Evolutionary conservation across 2,888 invertebrate species (phyloP), one percentile per base, ranked within the genome.

Genomic region (Eledone cirrhosa): DNA sequence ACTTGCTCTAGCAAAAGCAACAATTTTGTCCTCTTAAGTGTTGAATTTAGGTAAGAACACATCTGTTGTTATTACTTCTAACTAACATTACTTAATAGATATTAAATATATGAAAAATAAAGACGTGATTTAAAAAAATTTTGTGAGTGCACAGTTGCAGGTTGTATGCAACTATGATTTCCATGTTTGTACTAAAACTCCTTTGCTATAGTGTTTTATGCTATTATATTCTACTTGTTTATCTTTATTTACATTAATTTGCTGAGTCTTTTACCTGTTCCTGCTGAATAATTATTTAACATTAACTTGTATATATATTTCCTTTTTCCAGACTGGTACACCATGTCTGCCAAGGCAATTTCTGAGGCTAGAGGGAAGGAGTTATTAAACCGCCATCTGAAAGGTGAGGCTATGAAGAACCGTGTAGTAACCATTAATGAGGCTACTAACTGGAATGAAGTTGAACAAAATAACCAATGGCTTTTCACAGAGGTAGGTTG

Each of bases 261-360:
- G 48, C 27, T 41, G n/a, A 31, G 2, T 2, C 2, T 47, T 48
- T 27, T 41, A 75, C 33, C 41, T 75, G 4, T 75, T 75, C n/a
- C n/a, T 75, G 16, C 53, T 59, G 27, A 19, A 14, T 77, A 22
- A 72, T 11, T 31, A 72, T 11, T n/a, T 27, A 22, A 22, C 11
- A 29, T 72, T 11, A 22, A 72, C 31, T 31, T 31, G 4, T 22
- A 5, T 72, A n/a, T 72, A 24, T n/a, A 13, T n/a, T 48, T 63
- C 69, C 29, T 33, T 19, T 77, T 19, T 33, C 22, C 33, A 33
- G 27, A 69, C n/a, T 27, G 65, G 29, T 79, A 48, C 53, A 86
- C 31, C 47, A 98, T 98, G 98, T 97, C 98, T 84, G 98, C 98
- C 78, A 98, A 98, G 93, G 98, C 98, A 80, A 97, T 98, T 88